Evolutionary conservation across 2,888 invertebrate genomes (phyloP).

Genomic region (Griposia aprilina): DNA sequence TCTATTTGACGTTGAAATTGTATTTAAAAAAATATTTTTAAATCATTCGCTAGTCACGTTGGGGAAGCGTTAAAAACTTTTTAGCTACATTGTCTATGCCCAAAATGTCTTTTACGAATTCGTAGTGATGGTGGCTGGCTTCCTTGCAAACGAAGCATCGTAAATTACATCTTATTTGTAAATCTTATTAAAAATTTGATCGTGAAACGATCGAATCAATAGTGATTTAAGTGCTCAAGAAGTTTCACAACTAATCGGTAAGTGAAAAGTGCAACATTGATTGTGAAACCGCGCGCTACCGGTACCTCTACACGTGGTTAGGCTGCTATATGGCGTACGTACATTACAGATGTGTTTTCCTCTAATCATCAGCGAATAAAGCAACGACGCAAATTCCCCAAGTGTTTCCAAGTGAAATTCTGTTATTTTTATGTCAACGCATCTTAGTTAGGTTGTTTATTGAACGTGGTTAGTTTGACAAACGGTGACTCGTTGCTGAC

Average conservation of each 20-base stretch:
- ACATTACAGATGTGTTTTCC: conserved; percentile 79
- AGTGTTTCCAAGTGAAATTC: conserved; percentile 72
- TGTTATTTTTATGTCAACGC: conserved; percentile 74
- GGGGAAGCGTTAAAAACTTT: conserved; percentile 75
- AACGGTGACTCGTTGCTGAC: conserved; percentile 82
- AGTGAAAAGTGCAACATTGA: conserved; percentile 84
- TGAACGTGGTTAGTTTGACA: conserved; percentile 89
- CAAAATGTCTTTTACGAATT: conserved; percentile 90
- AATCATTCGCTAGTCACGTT: conserved; percentile 71
- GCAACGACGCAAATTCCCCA: conserved; percentile 68
- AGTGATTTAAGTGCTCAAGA: conserved; percentile 89
- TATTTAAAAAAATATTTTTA: conserved; percentile 7
- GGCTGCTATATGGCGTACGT: conserved; percentile 81
- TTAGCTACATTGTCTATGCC: conserved; percentile 86
- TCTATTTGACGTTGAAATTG: background rate
- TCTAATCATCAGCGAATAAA: conserved; percentile 71
- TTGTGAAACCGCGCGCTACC: conserved; percentile 86
- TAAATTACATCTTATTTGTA: conserved; percentile 86
- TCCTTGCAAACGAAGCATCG: conserved; percentile 89
- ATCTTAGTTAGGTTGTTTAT: conserved; percentile 83
- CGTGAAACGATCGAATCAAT: conserved; percentile 81
- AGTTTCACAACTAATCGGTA: conserved; percentile 88
- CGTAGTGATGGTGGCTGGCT: conserved; percentile 91
- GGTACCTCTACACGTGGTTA: conserved; percentile 89
- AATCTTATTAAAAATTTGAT: conserved; percentile 82